Evolutionary conservation across 2,888 invertebrate species (phyloP).

Genomic region (Sarcophaga rosellei): DNA sequence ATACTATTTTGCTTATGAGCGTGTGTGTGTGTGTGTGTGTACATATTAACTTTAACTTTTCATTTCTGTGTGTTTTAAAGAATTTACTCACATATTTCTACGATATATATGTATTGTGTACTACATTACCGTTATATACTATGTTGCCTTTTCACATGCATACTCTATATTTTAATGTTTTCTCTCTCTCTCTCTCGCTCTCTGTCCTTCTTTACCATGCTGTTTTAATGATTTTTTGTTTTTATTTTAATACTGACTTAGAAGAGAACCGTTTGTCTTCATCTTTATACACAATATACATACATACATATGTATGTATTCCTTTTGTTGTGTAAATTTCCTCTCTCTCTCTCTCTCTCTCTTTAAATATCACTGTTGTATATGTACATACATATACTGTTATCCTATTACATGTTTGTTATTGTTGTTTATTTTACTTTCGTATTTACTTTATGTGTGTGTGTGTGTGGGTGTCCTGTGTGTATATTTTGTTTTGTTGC

Average conservation of each 20-base stretch:
- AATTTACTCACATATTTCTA: too few relatives aligned
- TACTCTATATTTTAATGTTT: slow-evolving; percentile 17
- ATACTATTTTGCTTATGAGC: not conserved
- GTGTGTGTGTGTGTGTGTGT: slow-evolving; percentile 9
- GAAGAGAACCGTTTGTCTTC: not conserved
- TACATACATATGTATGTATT: not conserved
- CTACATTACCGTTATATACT: not conserved
- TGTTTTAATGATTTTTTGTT: too few relatives aligned
- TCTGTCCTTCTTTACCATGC: too few relatives aligned
- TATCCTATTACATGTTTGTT: not conserved
- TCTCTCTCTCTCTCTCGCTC: not conserved
- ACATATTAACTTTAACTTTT: too few relatives aligned
- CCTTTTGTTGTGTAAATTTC: slow-evolving; percentile 9
- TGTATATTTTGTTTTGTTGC: slow-evolving; percentile 2
- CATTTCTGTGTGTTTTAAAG: too few relatives aligned
- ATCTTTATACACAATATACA: not conserved
- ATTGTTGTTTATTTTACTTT: slow-evolving; percentile 10
- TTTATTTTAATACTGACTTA: too few relatives aligned
- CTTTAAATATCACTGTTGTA: too few relatives aligned
- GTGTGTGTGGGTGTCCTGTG: not conserved
- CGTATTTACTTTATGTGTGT: not conserved
- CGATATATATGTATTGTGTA: not conserved
- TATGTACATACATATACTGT: too few relatives aligned
- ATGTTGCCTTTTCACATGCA: not conserved
- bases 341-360: not conserved